phyloP scores from a whole-genome alignment of 35 echinoderm and acorn worm species.

The Apostichopus japonicus region DNA sequence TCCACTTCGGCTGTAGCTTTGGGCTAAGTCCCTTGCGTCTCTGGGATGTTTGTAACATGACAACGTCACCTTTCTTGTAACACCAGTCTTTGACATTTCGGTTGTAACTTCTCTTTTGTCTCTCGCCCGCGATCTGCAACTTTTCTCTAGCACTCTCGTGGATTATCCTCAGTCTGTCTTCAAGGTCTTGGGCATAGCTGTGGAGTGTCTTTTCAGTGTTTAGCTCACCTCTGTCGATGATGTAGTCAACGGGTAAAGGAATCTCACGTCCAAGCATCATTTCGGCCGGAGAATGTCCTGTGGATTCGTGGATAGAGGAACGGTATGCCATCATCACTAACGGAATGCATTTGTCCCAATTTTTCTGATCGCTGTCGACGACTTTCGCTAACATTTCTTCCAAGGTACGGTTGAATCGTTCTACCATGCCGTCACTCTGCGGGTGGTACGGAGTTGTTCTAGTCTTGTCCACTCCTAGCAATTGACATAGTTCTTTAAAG shows the following conservation, averaged over 20 bases:
- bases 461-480: constrained; percentile 60
- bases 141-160: constrained; percentile 38
- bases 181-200: not conserved
- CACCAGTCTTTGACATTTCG: too few species aligned
- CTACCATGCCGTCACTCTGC: constrained; percentile 43
- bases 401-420: constrained; percentile 45
- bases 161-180: not conserved
- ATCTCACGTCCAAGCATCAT: constrained; percentile 60
- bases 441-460: constrained; percentile 32
- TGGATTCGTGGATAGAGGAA: constrained; percentile 53
- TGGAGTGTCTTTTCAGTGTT: too few species aligned
- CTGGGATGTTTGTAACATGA: too few species aligned
- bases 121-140: constrained; percentile 1
- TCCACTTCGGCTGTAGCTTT: too few species aligned
- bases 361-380: constrained; percentile 9
- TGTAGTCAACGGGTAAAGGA: not conserved
- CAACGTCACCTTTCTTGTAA: too few species aligned
- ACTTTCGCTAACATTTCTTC: constrained; percentile 8
- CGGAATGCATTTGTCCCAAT: constrained; percentile 57
- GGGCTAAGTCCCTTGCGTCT: too few species aligned
- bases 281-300: constrained; percentile 10
- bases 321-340: constrained; percentile 50
- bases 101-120: too few species aligned
- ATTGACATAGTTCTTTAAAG: constrained; percentile 48
- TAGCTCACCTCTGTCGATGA: not conserved